Evolutionary conservation across 1,140 invertebrate species (phyloP).

Genomic region (Bilobella aurantiaca): DNA sequence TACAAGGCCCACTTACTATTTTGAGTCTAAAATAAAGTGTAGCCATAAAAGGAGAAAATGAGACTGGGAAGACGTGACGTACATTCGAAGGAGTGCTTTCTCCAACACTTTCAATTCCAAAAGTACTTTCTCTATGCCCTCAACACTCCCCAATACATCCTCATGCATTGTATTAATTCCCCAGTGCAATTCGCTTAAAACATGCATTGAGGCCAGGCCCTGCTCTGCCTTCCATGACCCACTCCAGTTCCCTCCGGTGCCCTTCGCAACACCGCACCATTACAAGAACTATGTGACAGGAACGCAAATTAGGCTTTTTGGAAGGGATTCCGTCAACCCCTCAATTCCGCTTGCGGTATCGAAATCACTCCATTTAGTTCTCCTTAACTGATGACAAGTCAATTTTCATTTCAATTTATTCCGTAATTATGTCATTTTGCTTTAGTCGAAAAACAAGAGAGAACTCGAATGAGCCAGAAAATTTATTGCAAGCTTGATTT

Average conservation of each 20-base stretch:
- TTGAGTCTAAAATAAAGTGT: neutral
- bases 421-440: too few species aligned
- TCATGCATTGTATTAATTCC: neutral
- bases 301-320: neutral
- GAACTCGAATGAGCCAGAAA: too few species aligned
- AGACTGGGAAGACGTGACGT: neutral
- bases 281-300: neutral
- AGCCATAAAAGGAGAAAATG: neutral
- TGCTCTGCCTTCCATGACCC: neutral
- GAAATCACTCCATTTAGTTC: too few species aligned
- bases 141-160: neutral
- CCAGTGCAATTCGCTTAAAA: neutral
- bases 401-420: too few species aligned
- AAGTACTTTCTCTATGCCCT: neutral
- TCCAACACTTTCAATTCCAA: neutral
- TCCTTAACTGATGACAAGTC: too few species aligned
- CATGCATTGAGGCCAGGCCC: neutral
- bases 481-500: too few species aligned
- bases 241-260: neutral
- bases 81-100: neutral
- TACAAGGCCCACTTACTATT: neutral
- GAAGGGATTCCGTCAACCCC: neutral
- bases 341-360: neutral
- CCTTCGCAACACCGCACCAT: neutral
- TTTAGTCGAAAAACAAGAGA: too few species aligned